Evolutionary conservation across 2,797 vertebrate species (phyloP).

Genomic region (Melanotaenia maccullochi): DNA sequence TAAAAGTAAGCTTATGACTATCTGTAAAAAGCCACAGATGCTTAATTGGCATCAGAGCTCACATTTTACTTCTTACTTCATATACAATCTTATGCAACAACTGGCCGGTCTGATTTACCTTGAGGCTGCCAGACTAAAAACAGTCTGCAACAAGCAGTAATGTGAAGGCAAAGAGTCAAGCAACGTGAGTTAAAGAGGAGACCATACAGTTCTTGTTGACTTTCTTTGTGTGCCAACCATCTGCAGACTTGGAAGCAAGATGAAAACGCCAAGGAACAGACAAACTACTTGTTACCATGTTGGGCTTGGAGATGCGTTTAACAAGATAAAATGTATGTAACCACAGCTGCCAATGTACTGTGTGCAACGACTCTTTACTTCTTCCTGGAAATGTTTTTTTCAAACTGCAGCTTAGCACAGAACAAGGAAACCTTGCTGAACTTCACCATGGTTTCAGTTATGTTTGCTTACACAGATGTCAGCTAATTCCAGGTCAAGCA

Average conservation of each 20-base stretch:
- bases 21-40: slow-evolving; percentile 51
- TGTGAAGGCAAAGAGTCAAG: slow-evolving; percentile 5
- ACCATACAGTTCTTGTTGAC: slow-evolving; percentile 19
- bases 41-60: slow-evolving; percentile 27
- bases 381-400: neutral
- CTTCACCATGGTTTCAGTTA: neutral
- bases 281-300: slow-evolving; percentile 6
- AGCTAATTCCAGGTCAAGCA: neutral
- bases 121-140: slow-evolving; percentile 23
- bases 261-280: slow-evolving; percentile 7
- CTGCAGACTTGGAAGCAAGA: slow-evolving; percentile 46
- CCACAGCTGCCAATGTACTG: neutral
- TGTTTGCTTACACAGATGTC: slow-evolving; percentile 9
- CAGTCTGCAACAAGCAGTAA: slow-evolving; percentile 18
- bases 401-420: neutral
- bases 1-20: slow-evolving; percentile 36
- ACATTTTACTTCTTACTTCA: slow-evolving; percentile 7
- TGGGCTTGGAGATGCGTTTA: slow-evolving; percentile 14
- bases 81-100: slow-evolving; percentile 19
- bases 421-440: neutral
- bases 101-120: slow-evolving; percentile 23
- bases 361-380: slow-evolving; percentile 10
- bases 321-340: slow-evolving; percentile 10
- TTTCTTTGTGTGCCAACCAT: slow-evolving; percentile 43
- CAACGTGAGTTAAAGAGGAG: neutral